Evolutionary conservation across 2,797 vertebrate species (phyloP).

Genomic region (Gephyroberyx darwinii): DNA sequence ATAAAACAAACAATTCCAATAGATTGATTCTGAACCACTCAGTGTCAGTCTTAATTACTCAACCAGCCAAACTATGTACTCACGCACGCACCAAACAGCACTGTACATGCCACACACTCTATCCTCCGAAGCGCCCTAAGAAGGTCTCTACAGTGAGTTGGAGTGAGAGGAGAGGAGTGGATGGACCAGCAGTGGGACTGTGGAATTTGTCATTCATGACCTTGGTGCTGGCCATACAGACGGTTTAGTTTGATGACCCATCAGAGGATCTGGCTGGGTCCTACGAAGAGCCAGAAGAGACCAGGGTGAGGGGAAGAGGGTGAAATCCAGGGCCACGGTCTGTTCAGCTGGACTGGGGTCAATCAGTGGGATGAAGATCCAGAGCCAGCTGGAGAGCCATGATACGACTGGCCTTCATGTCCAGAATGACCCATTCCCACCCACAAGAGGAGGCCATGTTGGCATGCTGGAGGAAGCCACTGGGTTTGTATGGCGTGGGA

Average conservation of each 20-base stretch:
- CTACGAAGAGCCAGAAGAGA: constrained; percentile 63
- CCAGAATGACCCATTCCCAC: constrained; percentile 73
- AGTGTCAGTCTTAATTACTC: constrained; percentile 70
- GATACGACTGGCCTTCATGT: constrained; percentile 72
- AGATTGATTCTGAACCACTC: constrained; percentile 73
- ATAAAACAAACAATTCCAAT: constrained; percentile 77
- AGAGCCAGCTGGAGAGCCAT: constrained; percentile 78
- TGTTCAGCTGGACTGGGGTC: constrained; percentile 76
- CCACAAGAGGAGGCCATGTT: constrained; percentile 63
- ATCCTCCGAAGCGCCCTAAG: constrained; percentile 31
- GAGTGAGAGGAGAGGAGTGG: constrained; percentile 34
- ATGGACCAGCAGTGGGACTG: constrained; percentile 38
- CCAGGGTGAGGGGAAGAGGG: constrained; percentile 47
- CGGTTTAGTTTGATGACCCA: constrained; percentile 78
- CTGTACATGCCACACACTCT: constrained; percentile 20
- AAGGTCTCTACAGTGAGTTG: constrained; percentile 13
- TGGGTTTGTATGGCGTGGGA: constrained; percentile 49
- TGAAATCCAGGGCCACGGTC: constrained; percentile 66
- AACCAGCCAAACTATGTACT: constrained; percentile 46
- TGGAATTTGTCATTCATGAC: constrained; percentile 71
- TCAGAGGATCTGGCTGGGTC: constrained; percentile 72
- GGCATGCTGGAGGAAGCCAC: constrained; percentile 59
- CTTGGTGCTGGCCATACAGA: constrained; percentile 51
- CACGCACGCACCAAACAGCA: constrained; percentile 35
- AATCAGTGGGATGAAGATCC: constrained; percentile 65